These are phyloP conservation scores for Drosophila peninsularis DNA, from an alignment of 2,888 invertebrate genomes.

Conservation along the genomic window DNA sequence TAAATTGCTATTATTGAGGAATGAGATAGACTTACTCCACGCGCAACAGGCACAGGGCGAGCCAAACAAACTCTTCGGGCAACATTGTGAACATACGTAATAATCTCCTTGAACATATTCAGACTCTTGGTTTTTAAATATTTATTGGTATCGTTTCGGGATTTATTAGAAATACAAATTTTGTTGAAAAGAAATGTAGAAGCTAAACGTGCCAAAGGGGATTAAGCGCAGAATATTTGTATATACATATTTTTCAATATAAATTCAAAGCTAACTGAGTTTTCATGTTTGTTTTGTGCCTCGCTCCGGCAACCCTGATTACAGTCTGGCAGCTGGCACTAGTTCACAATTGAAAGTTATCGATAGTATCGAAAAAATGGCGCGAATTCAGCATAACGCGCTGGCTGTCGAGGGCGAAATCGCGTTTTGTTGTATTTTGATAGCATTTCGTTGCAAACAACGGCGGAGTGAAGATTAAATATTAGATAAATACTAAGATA, in stretches of 20 bases:
- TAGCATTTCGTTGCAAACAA: slow-evolving; percentile 28
- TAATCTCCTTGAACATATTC: slow-evolving; percentile 63
- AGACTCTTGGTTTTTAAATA: not conserved
- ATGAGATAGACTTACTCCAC: slow-evolving; percentile 42
- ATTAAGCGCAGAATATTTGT: not conserved
- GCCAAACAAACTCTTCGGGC: slow-evolving; percentile 47
- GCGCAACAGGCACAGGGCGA: slow-evolving; percentile 30
- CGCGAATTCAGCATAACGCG: slow-evolving; percentile 56
- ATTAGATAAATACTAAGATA: not conserved
- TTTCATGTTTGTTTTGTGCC: not conserved
- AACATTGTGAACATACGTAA: slow-evolving; percentile 43
- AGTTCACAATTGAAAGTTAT: not conserved
- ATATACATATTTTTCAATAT: not conserved
- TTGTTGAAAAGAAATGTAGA: slow-evolving; percentile 4
- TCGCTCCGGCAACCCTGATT: slow-evolving; percentile 49
- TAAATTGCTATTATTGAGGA: not conserved
- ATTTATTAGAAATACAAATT: slow-evolving; percentile 8
- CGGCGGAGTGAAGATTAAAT: slow-evolving; percentile 5
- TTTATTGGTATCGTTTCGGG: not conserved
- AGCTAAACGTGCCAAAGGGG: slow-evolving; percentile 36
- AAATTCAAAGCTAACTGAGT: slow-evolving; percentile 30
- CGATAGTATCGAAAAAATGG: slow-evolving; percentile 50
- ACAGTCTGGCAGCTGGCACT: not conserved
- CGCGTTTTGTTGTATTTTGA: slow-evolving; percentile 28
- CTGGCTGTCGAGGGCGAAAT: slow-evolving; percentile 25